Evolutionary conservation across 2,797 vertebrate genomes (phyloP).

Genomic region (Coccyzus lansbergi): DNA sequence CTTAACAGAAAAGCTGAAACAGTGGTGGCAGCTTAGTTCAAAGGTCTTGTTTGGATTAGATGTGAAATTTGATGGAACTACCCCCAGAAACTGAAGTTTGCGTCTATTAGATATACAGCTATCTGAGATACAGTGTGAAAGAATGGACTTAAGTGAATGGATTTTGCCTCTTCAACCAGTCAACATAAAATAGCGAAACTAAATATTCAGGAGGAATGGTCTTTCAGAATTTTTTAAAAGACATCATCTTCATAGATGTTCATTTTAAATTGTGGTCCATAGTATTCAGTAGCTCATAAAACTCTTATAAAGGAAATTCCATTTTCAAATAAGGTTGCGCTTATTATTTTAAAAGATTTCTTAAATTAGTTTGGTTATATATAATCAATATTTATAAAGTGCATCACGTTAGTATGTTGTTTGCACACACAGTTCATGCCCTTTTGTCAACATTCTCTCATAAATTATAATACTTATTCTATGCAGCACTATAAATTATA

Average conservation of each 20-base stretch:
- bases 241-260: neutral
- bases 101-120: neutral
- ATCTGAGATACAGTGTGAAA: neutral
- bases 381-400: neutral
- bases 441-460: neutral
- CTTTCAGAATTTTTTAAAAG: neutral
- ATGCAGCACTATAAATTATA: neutral
- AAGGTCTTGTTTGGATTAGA: neutral
- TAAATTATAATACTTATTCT: neutral
- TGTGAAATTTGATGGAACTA: neutral
- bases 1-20: neutral
- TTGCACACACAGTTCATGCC: neutral
- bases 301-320: neutral
- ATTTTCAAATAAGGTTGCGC: neutral
- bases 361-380: neutral
- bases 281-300: neutral
- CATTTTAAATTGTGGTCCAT: neutral
- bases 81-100: neutral
- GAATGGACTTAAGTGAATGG: no score
- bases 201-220: neutral
- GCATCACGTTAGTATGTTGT: neutral
- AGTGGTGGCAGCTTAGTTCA: neutral
- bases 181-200: neutral
- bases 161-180: conserved; percentile 6
- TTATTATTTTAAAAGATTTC: neutral